Base-by-base conservation (phyloP, 2,797 vertebrate genomes). In the Tenualosa thibaudeaui region DNA sequence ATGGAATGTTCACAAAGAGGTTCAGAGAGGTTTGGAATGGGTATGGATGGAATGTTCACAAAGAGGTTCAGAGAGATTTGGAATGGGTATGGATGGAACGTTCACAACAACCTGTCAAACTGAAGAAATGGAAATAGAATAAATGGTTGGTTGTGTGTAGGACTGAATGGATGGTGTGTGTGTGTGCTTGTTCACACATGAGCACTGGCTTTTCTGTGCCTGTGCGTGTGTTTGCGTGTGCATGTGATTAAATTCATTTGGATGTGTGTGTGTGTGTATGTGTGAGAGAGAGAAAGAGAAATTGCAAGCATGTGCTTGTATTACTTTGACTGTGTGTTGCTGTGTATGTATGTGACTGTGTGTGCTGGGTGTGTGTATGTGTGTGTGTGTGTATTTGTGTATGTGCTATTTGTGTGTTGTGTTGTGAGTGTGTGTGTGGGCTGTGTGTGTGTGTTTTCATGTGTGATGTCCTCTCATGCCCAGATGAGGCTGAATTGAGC, bases 221-320 rank as follows among this genome's bases (percentile, higher is more conserved):
- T 51, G 15, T 54, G 15, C 3, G 46, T 71, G 40, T 62, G 8
- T 83, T n/a, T n/a, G n/a, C n/a, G 24, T 51, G 62, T 17, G 5
- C 43, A 75, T 53, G n/a, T 50, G 24, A 60, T 37, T 51, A 75
- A 75, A 51, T 71, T 37, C 15, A 75, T n/a, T n/a, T 75, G 49
- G 65, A 71, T 84, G 65, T 75, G 83, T 83, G 26, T 68, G 60
- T 71, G 22, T 83, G 40, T 83, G 54, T 9, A n/a, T 46, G 46
- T 46, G 46, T 46, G 46, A 46, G 50, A 51, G 10, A 51, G 9
- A 51, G 50, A 51, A 0, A 13, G 10, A 37, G 26, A 68, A 26
- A 68, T 37, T 68, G 19, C 56, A 58, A 24, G 58, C 58, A 62
- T 62, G 37, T 65, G 43, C 24, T 24, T 82, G 58, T 62, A 3